Evolutionary conservation across 2,113 vertebrate species (phyloP), one percentile per base, ranked within the genome.

Genomic region (Amazona vittata): DNA sequence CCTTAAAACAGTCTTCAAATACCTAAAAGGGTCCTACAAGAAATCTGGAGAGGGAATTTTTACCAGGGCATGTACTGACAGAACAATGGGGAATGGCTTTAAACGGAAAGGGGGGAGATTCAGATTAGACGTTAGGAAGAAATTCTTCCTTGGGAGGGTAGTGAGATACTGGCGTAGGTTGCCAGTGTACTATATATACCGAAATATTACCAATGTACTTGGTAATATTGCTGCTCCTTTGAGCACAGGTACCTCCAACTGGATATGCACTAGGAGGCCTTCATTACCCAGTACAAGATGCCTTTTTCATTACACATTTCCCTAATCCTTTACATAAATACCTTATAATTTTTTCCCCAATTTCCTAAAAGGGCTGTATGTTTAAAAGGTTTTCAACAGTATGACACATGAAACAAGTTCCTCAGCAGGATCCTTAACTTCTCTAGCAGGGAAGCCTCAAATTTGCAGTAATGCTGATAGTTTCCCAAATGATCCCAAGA

Each of bases 311-410:
- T 59, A 39, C 11, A 26, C 13, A 9, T 55, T 63, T 71, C 21
- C 11, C 18, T 63, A 63, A 63, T 71, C 20, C 26, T 71, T 79
- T 71, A 37, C 5, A 20, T 17, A 47, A 71, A 44, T 37, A 44
- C 0, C 2, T 39, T 43, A 16, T 8, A 22, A 4, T 2, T 46
- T 14, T 43, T 26, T 6, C 15, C 16, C 29, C 16, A 7, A n/a
- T 13, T 55, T 88, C 74, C 18, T 82, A 29, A 18, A 52, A 60
- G 65, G 21, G 2, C 31, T 41, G 21, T n/a, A 50, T 11, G 8
- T 74, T 46, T 78, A 46, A 62, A 70, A 85, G 17, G 11, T 78
- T 65, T 74, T 87, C 29, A 46, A 4, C 22, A 8, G 10, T 13
- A 5, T 20, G 5, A 28, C 14, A 11, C 9, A 15, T 1, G 2